phyloP scores from a whole-genome alignment of 2,113 vertebrate species.

The Ifrita kowaldi region DNA sequence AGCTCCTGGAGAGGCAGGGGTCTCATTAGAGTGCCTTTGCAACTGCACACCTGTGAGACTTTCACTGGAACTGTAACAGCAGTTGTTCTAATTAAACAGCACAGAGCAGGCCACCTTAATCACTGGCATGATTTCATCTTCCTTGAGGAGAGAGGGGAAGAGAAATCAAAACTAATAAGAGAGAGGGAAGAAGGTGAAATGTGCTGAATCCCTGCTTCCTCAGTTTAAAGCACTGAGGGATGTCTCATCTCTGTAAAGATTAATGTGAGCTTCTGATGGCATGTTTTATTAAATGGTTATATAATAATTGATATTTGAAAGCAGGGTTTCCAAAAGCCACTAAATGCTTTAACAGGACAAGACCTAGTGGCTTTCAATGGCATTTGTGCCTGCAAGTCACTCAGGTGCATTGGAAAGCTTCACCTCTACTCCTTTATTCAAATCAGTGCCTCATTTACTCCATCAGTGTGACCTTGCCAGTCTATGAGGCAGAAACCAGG shows the following conservation, averaged over 20 bases:
- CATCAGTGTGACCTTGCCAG: neutral
- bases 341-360: conserved; percentile 16
- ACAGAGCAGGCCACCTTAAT: conserved; percentile 4
- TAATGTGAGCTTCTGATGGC: neutral
- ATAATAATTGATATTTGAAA: conserved; percentile 33
- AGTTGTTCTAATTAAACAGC: conserved; percentile 34
- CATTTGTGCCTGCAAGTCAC: neutral
- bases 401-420: conserved; percentile 12
- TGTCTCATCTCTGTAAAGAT: conserved; percentile 10
- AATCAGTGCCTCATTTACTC: conserved; percentile 28
- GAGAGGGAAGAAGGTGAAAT: neutral
- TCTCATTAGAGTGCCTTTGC: neutral
- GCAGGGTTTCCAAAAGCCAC: conserved; percentile 16
- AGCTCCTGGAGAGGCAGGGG: neutral
- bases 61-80: neutral
- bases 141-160: neutral
- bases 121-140: neutral
- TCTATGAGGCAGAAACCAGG: neutral
- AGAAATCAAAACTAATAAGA: neutral
- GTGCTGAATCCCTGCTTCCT: neutral
- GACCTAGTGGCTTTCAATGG: neutral
- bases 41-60: neutral
- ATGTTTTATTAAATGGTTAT: conserved; percentile 36
- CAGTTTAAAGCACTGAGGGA: neutral
- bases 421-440: conserved; percentile 31